phyloP scores from a whole-genome alignment of 2,113 vertebrate species.

The Potamarius usumacintae region DNA sequence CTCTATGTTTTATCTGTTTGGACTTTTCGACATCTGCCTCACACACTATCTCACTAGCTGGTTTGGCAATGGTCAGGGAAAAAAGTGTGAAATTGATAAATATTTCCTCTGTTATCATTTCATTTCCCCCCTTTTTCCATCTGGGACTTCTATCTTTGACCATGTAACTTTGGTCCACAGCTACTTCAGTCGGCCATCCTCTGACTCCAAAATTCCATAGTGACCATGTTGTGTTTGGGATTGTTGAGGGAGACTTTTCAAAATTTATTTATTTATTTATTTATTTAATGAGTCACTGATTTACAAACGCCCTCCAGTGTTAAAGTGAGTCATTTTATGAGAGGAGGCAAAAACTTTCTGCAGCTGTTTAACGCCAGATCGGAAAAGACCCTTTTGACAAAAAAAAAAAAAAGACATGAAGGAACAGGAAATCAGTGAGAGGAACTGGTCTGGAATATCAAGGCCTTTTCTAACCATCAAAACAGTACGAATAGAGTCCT shows the following conservation, averaged over 20 bases:
- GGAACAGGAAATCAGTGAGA: constrained; percentile 57
- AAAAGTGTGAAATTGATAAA: constrained; percentile 57
- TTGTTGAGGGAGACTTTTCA: constrained; percentile 2
- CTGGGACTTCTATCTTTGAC: constrained; percentile 48
- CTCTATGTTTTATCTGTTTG: constrained; percentile 61
- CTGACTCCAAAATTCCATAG: constrained; percentile 28
- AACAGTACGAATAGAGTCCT: constrained; percentile 23
- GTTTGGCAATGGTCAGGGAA: constrained; percentile 65
- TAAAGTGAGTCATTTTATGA: constrained; percentile 38
- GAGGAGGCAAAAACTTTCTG: constrained; percentile 36
- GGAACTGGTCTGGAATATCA: constrained; percentile 49
- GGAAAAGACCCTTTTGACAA: constrained; percentile 55
- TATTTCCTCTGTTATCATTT: constrained; percentile 57
- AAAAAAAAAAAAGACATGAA: constrained; percentile 33
- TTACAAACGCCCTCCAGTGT: constrained; percentile 7
- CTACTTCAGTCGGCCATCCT: neutral
- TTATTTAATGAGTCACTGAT: constrained; percentile 30
- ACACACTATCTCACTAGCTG: constrained; percentile 58
- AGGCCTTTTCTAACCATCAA: constrained; percentile 56
- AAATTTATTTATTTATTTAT: neutral
- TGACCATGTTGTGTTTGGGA: constrained; percentile 26
- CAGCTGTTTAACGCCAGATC: constrained; percentile 47
- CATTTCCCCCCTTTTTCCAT: constrained; percentile 44
- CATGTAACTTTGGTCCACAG: constrained; percentile 4
- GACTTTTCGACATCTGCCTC: constrained; percentile 57